These are phyloP conservation scores for Scolopax rusticola DNA, from an alignment of 2,797 vertebrate genomes.

Conservation along the genomic window DNA sequence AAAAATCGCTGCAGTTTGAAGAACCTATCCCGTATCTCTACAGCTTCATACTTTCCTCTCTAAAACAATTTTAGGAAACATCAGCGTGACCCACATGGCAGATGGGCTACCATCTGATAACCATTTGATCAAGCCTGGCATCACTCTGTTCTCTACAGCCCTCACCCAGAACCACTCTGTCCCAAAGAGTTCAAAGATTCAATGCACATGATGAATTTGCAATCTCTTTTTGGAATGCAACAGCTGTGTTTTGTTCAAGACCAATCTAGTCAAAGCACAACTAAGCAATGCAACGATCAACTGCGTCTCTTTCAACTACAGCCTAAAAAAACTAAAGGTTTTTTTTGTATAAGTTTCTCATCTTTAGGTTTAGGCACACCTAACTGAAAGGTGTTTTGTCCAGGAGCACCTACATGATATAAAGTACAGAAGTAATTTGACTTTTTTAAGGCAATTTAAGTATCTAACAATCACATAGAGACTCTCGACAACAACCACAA, in stretches of 20 bases:
- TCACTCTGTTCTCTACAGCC: background rate
- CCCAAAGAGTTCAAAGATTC: background rate
- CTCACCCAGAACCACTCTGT: background rate
- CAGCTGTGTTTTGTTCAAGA: background rate
- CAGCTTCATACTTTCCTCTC: background rate
- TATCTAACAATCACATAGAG: background rate
- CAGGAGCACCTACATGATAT: background rate
- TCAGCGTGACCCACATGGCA: background rate
- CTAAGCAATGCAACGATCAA: background rate
- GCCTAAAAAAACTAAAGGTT: background rate
- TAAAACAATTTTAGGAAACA: background rate
- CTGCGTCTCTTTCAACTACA: background rate
- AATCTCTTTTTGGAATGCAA: background rate
- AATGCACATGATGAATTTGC: background rate
- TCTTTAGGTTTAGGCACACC: background rate
- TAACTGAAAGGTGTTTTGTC: background rate
- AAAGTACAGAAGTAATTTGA: background rate
- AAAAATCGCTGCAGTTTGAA: background rate
- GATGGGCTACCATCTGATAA: background rate
- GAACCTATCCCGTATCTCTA: background rate
- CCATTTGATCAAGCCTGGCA: background rate
- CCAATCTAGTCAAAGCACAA: background rate
- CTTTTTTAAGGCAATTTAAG: background rate
- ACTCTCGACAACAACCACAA: background rate
- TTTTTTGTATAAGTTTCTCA: background rate